Conservation (phyloP, 2,888 invertebrate species). For the Erpobdella octoculata region DNA sequence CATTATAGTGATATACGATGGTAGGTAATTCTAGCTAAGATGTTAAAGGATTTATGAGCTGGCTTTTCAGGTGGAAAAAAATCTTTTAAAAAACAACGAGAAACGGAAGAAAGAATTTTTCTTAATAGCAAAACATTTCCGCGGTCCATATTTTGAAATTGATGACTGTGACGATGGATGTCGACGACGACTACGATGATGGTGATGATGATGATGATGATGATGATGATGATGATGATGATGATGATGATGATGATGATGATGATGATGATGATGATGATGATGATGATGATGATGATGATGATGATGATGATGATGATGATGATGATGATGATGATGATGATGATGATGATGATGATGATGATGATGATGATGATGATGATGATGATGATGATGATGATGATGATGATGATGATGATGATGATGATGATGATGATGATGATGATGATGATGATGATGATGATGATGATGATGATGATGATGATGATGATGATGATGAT, state of each 20-base stretch:
- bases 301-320: slow-evolving; percentile 28
- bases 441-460: slow-evolving; percentile 26
- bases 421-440: slow-evolving; percentile 26
- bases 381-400: slow-evolving; percentile 26
- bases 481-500: slow-evolving; percentile 26
- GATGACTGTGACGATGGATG: too few relatives aligned
- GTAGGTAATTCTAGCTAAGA: too few relatives aligned
- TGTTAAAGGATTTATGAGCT: too few relatives aligned
- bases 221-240: slow-evolving; percentile 32
- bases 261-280: slow-evolving; percentile 23
- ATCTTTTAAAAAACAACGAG: too few relatives aligned
- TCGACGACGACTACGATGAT: slow-evolving; percentile 29
- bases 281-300: slow-evolving; percentile 26
- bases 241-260: slow-evolving; percentile 29
- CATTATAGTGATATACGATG: too few relatives aligned
- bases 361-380: slow-evolving; percentile 20
- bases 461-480: slow-evolving; percentile 27
- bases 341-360: slow-evolving; percentile 26
- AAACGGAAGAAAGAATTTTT: too few relatives aligned
- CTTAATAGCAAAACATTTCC: too few relatives aligned
- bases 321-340: slow-evolving; percentile 28
- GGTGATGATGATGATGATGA: slow-evolving; percentile 29
- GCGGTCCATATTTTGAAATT: too few relatives aligned
- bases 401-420: slow-evolving; percentile 27
- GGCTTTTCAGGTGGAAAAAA: too few relatives aligned